phyloP scores from a whole-genome alignment of 2,888 invertebrate species.

The Pollenia griseotomentosa region DNA sequence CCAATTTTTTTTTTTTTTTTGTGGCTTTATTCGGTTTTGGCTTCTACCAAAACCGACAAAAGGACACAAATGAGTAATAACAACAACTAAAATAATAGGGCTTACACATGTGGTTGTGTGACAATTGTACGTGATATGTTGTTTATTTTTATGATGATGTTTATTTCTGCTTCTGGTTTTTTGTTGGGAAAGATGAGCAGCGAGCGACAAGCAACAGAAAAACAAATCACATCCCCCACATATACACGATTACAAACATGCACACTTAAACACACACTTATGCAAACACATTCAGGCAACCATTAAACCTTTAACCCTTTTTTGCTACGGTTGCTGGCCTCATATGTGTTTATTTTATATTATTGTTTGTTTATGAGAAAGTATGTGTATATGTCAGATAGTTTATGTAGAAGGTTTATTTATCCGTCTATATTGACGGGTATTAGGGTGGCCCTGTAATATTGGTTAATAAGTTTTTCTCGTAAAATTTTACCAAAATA shows the following conservation, averaged over 20 bases:
- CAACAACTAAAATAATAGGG: conserved; percentile 2
- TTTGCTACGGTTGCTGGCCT: background rate
- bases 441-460: background rate
- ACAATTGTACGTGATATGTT: conserved; percentile 54
- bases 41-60: conserved; percentile 5
- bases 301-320: conserved; percentile 55
- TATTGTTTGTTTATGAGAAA: conserved; percentile 1
- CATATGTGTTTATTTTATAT: conserved; percentile 35
- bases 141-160: conserved; percentile 56
- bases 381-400: conserved; percentile 7
- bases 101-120: conserved; percentile 37
- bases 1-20: conserved; percentile 43
- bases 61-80: background rate
- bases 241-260: background rate
- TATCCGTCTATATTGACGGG: conserved; percentile 8
- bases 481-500: background rate
- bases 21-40: background rate
- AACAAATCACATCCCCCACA: background rate
- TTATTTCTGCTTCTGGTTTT: background rate
- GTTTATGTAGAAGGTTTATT: conserved; percentile 24
- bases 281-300: background rate
- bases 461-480: background rate
- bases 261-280: background rate
- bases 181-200: background rate
- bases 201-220: conserved; percentile 5